These are phyloP conservation scores for Nesogale talazaci DNA, from an alignment of 2,113 vertebrate species.

Conservation along the genomic window DNA sequence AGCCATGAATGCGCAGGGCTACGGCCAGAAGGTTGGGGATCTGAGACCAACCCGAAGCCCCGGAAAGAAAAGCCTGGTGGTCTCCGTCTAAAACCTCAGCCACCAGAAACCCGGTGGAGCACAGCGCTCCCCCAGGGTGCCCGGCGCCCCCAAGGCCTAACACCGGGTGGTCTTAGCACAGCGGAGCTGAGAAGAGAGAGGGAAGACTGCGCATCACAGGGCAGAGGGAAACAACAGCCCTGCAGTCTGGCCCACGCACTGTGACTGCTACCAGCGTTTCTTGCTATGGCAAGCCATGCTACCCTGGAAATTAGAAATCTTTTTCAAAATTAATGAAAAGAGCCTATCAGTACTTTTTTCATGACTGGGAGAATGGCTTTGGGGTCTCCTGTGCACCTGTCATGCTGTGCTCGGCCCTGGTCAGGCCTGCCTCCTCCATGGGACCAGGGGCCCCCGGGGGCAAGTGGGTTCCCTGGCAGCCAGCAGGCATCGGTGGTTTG, in stretches of 20 bases:
- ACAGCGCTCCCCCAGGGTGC: neutral
- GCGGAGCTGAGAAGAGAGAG: neutral
- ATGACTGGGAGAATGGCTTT: constrained; percentile 14
- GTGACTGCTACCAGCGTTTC: neutral
- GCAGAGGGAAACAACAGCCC: no score
- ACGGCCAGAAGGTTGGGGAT: neutral
- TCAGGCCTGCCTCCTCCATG: neutral
- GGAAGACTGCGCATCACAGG: no score
- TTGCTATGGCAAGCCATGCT: neutral
- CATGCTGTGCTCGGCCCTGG: neutral
- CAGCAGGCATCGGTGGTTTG: neutral
- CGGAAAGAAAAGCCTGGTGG: neutral
- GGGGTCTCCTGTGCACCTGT: neutral
- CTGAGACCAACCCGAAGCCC: neutral
- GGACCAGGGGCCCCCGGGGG: neutral
- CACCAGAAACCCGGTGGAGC: neutral
- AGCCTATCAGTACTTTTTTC: neutral
- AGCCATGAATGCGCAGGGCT: neutral
- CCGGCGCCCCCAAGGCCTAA: neutral
- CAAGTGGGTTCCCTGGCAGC: no score
- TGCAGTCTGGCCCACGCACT: neutral
- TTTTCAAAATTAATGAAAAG: neutral
- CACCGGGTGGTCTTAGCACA: no score
- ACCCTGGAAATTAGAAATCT: neutral
- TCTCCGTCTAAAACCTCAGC: neutral